Evolutionary conservation across 2,113 vertebrate species (phyloP), one percentile per base, ranked within the genome.

Genomic region (Synodontis membranacea): DNA sequence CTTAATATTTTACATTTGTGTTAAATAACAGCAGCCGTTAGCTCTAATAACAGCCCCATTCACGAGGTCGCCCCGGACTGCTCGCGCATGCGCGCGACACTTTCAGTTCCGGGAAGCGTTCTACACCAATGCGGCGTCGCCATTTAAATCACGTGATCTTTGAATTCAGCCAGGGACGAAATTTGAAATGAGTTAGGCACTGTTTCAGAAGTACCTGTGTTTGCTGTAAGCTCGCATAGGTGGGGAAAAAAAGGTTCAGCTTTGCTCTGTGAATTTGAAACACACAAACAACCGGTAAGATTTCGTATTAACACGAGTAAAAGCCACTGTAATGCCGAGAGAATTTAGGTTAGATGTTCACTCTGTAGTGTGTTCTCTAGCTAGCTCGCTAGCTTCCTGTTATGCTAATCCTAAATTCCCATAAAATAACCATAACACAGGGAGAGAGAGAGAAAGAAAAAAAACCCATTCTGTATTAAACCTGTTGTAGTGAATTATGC

Each of bases 131-230:
- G 5, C 54, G 3, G 11, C 82, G 0, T 28, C 2, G 19, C 34
- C 9, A 6, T 3, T 66, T 1, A 5, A 4, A 68, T 91, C 93
- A 93, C 89, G 85, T 94, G 93, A 91, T 56, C 86, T 84, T 90
- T 76, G 85, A 80, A 15, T 81, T 75, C 60, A 58, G 84, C 0
- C 54, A 34, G 46, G 89, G 88, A 89, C 90, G 79, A 92, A 93
- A 93, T 95, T 95, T 95, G 92, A 95, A 95, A 93, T 80, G 88
- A 74, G 23, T 88, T 86, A 85, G 70, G 34, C 21, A 17, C 2
- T 64, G 42, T 60, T 88, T 60, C n/a, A 34, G 46, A 37, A 8
- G 31, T 56, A 52, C 15, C 5, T 42, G 80, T 50, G 9, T 80
- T 54, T 28, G n/a, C 2, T 5, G 42, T 50, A 50, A 85, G 21